Evolutionary conservation across 2,113 vertebrate species (phyloP).

Genomic region (Argyrosomus japonicus): DNA sequence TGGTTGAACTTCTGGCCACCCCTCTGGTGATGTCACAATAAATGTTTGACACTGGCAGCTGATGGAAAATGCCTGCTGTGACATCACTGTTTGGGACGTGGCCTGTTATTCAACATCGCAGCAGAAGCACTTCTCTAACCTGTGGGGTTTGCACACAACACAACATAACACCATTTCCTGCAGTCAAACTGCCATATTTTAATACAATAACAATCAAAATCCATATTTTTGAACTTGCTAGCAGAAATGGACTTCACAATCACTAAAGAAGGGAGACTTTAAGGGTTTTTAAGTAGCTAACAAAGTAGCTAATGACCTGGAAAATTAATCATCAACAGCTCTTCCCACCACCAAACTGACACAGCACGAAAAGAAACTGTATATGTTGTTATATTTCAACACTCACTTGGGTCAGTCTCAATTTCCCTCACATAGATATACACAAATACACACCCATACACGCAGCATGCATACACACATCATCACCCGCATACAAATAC

Average conservation of each 20-base stretch:
- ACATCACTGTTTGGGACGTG: conserved; percentile 1
- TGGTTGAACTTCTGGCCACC: background rate
- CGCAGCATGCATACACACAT: conserved; percentile 51
- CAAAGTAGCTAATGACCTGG: conserved; percentile 53
- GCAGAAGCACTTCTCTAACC: background rate
- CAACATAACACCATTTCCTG: background rate
- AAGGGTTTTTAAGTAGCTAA: background rate
- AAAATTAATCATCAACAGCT: conserved; percentile 55
- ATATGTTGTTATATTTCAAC: conserved; percentile 72
- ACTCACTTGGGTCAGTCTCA: conserved; percentile 71
- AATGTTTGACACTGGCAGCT: background rate
- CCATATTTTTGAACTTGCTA: background rate
- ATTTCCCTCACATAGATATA: conserved; percentile 52
- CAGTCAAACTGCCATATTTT: background rate
- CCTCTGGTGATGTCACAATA: background rate
- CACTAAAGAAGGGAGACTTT: background rate
- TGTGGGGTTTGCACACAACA: background rate
- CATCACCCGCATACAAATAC: conserved; percentile 47
- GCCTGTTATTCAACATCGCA: background rate
- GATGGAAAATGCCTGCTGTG: background rate
- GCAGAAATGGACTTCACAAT: background rate
- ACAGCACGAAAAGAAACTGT: conserved; percentile 51
- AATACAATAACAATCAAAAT: background rate
- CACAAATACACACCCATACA: conserved; percentile 53
- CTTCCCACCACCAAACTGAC: conserved; percentile 40